Percentiles rank a stretch among this genome's conserved stretches.
Evolutionary conservation across 2,113 vertebrate genomes (phyloP).

Genomic region (Oriolus oriolus): DNA sequence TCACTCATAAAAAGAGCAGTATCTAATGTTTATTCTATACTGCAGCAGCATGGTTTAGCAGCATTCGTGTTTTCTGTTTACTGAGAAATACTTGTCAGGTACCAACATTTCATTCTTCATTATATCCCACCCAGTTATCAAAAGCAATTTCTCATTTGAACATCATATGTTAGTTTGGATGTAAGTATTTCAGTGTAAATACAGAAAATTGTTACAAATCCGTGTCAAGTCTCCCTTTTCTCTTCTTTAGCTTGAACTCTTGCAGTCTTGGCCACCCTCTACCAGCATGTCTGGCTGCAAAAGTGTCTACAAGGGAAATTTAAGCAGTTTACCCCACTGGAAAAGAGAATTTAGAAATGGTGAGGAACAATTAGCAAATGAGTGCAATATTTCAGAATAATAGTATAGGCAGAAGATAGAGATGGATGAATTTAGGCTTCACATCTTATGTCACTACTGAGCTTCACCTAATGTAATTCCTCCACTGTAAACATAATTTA

Average conservation of each 20-base stretch:
- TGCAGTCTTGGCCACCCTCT: background rate
- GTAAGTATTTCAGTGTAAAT: background rate
- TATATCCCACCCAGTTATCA: background rate
- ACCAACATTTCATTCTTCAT: background rate
- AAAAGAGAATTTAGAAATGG: background rate
- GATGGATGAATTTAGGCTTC: background rate
- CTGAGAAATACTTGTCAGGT: background rate
- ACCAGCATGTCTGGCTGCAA: background rate
- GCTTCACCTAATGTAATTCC: background rate
- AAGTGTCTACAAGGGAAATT: background rate
- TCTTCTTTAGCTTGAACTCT: background rate
- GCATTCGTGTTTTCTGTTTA: background rate
- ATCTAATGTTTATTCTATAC: background rate
- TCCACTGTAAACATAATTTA: background rate
- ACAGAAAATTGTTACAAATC: background rate
- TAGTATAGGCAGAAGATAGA: background rate
- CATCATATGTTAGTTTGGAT: background rate
- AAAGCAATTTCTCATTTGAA: background rate
- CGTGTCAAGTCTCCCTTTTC: background rate
- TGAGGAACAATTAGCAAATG: background rate
- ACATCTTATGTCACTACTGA: background rate
- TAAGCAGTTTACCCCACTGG: background rate
- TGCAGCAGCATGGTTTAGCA: background rate
- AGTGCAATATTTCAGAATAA: background rate
- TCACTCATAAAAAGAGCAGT: background rate